Evolutionary conservation across 2,888 invertebrate species (phyloP), one percentile per base, ranked within the genome.

Genomic region (Hemicrepidius hirtus): DNA sequence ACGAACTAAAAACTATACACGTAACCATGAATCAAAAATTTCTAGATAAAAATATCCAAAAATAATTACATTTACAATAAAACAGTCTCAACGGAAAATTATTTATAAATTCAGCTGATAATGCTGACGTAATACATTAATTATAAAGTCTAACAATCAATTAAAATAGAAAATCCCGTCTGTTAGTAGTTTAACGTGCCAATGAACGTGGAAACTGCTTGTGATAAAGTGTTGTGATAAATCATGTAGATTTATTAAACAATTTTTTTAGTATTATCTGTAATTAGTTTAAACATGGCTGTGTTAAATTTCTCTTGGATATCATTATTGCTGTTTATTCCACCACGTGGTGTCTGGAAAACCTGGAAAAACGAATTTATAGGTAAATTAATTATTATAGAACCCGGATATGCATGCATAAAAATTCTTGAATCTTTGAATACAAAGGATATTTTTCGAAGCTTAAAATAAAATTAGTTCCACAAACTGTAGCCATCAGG

Each of bases 281-380:
- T 41, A 13, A 13, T 41, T 41, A 41, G 41, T 41, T 41, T 13
- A 9, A 13, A 5, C 13, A 41, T 41, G 41, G 41, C 4, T 13
- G 41, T 41, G 5, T 41, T 41, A 41, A 13, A 41, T 41, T 41
- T 41, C n/a, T 41, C 41, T 12, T 41, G 41, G 41, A 13, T 41
- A 41, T 41, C 41, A 13, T 41, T n/a, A n/a, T 41, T 41, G 13
- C n/a, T n/a, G 5, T 5, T 13, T 13, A 41, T n/a, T n/a, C 41
- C 41, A 41, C n/a, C n/a, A n/a, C n/a, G 41, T 13, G 41, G 41
- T 28, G 28, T 28, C 4, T 28, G 28, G 4, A 28, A 28, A 6
- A 28, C 3, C 28, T 28, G 3, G 4, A 28, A 28, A 6, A 28
- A 28, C 4, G 28, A 28, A 28, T 4, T 28, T 28, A 3, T 28